Percentiles rank a stretch among this genome's conserved stretches.
These are phyloP conservation scores for Mantis religiosa DNA, from an alignment of 2,888 invertebrate genomes.

Conservation along the genomic window DNA sequence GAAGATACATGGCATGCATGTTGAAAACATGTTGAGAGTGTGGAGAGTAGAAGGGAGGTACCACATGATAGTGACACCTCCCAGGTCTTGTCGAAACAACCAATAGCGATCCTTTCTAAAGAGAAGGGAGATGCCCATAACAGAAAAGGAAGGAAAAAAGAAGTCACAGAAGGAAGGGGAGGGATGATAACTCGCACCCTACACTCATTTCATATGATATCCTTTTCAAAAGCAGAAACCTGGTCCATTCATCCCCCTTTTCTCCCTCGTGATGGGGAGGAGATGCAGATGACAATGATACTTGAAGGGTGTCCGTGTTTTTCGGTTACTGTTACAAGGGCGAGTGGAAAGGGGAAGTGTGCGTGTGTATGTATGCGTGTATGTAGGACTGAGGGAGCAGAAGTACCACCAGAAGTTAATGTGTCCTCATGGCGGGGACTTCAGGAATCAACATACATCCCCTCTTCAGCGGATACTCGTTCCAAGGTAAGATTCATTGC, in stretches of 20 bases:
- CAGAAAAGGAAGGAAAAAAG: background rate
- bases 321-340: slow-evolving; percentile 12
- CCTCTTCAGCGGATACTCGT: slow-evolving; percentile 86
- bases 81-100: background rate
- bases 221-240: slow-evolving; percentile 4
- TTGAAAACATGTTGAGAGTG: no score
- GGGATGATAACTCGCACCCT: background rate
- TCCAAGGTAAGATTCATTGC: slow-evolving; percentile 65
- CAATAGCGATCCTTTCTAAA: background rate
- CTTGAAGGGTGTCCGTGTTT: background rate
- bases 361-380: background rate
- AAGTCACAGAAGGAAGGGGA: background rate
- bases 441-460: slow-evolving; percentile 70
- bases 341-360: background rate
- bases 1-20: background rate
- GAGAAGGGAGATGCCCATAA: background rate
- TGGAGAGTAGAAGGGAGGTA: background rate
- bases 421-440: slow-evolving; percentile 41
- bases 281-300: background rate
- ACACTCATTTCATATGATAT: background rate
- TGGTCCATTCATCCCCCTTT: background rate
- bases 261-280: background rate
- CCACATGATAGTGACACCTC: slow-evolving; percentile 4
- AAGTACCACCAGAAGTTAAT: background rate
- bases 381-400: background rate